Evolutionary conservation across 2,888 invertebrate species (phyloP), one percentile per base, ranked within the genome.

Genomic region (Lithophane leautieri): DNA sequence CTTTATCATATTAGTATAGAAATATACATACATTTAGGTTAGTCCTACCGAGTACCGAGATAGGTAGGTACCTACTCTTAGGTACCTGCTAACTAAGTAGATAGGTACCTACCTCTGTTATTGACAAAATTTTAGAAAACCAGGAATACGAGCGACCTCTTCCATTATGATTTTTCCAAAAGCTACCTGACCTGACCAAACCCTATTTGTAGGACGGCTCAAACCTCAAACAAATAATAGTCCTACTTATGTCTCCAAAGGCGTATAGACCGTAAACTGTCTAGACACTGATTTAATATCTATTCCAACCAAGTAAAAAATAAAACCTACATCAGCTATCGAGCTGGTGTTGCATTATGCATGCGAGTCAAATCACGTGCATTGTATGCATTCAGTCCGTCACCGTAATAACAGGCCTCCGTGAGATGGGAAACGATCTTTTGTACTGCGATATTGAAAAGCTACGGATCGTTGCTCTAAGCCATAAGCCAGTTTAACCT

Each of bases 341-440:
- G 40, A 47, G 58, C 52, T 52, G 12, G 25, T 63, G 78, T 74
- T 82, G 71, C 86, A 82, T 85, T 83, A 85, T 85, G 78, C 84
- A 86, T 86, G 62, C 68, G 19, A 82, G 44, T 61, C 80, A 70
- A 78, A 82, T 79, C 74, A 79, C 75, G 54, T 73, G 78, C 67
- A 78, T 78, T 86, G 79, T 86, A 73, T 86, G 78, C 78, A 85
- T 52, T 28, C 63, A 66, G 60, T 61, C 67, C 82, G 83, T 79
- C 83, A 78, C 77, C 79, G 77, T 66, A 84, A 80, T 86, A 84
- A 83, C 86, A 87, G 74, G 82, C 69, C 81, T 66, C 74, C 82
- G 85, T 87, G 88, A 86, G 87, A 88, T 88, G 88, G 83, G 87
- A 88, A 86, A 78, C 77, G 52, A 73, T 76, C 76, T 80, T 84